phyloP scores from a whole-genome alignment of 2,113 vertebrate genomes.

The Acinonyx jubatus region DNA sequence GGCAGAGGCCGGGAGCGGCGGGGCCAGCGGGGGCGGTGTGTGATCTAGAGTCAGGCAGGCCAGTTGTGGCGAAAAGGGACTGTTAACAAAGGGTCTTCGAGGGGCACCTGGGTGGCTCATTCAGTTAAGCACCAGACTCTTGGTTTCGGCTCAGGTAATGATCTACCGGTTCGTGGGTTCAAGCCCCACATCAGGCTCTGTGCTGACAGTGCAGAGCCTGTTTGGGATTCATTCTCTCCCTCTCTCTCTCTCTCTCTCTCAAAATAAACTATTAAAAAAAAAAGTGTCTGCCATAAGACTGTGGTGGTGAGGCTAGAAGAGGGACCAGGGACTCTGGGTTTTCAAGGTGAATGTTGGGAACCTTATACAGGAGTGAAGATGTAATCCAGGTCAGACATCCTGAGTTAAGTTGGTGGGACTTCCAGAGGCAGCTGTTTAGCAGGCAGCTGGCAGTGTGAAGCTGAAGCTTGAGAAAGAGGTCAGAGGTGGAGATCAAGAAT shows the following conservation, averaged over 20 bases:
- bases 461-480: conserved; percentile 42
- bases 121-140: no score
- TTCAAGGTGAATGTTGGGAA: not conserved
- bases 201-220: no score
- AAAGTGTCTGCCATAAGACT: not conserved
- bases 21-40: not conserved
- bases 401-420: not conserved
- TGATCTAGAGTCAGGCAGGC: not conserved
- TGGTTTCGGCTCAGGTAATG: no score
- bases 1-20: not conserved
- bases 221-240: no score
- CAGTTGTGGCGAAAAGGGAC: not conserved
- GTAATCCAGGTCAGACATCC: not conserved
- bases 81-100: not conserved
- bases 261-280: no score
- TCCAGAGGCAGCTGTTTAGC: not conserved
- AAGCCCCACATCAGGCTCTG: no score
- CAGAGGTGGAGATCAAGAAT: conserved; percentile 31
- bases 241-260: no score
- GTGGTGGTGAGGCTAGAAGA: not conserved
- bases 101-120: no score
- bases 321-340: not conserved
- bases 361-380: not conserved
- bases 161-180: no score
- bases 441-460: not conserved